Conservation (phyloP, 2,797 vertebrate genomes). For the Liparis tanakae region DNA sequence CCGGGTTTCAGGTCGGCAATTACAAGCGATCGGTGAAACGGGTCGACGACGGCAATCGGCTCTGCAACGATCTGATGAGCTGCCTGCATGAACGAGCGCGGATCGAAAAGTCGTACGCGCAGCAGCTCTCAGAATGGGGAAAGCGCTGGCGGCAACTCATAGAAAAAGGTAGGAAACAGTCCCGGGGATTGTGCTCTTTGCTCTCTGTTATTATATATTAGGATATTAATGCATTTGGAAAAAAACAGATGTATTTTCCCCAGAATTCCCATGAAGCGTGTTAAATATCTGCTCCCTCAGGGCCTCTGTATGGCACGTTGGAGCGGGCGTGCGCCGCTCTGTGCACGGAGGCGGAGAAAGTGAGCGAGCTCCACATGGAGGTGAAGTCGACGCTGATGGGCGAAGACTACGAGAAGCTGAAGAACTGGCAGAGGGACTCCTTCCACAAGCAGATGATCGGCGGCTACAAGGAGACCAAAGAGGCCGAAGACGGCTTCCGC, state of each 20-base stretch:
- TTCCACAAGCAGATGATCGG: slow-evolving; percentile 99
- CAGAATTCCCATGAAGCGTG: background rate
- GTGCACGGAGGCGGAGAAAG: slow-evolving; percentile 95
- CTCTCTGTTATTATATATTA: background rate
- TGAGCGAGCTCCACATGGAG: slow-evolving; percentile 96
- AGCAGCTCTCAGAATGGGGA: slow-evolving; percentile 97
- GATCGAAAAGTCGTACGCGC: slow-evolving; percentile 94
- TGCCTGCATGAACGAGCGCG: slow-evolving; percentile 95
- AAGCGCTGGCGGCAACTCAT: slow-evolving; percentile 95
- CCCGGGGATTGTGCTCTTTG: background rate
- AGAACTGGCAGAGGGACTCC: slow-evolving; percentile 98
- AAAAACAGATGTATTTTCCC: background rate
- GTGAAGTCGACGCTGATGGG: slow-evolving; percentile 93
- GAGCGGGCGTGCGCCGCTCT: slow-evolving; percentile 93
- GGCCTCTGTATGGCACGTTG: slow-evolving; percentile 95
- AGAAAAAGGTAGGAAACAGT: slow-evolving; percentile 86
- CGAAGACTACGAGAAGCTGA: slow-evolving; percentile 97
- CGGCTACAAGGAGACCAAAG: slow-evolving; percentile 97
- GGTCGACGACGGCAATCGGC: slow-evolving; percentile 94
- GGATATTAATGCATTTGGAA: background rate
- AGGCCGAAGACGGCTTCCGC: slow-evolving; percentile 95
- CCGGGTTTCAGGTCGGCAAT: slow-evolving; percentile 88
- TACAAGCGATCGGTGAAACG: slow-evolving; percentile 95
- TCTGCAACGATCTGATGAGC: slow-evolving; percentile 93
- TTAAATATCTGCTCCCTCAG: slow-evolving; percentile 69